Base-by-base conservation (phyloP, 2,888 invertebrate genomes). In the Gisinianus flammeolus region DNA sequence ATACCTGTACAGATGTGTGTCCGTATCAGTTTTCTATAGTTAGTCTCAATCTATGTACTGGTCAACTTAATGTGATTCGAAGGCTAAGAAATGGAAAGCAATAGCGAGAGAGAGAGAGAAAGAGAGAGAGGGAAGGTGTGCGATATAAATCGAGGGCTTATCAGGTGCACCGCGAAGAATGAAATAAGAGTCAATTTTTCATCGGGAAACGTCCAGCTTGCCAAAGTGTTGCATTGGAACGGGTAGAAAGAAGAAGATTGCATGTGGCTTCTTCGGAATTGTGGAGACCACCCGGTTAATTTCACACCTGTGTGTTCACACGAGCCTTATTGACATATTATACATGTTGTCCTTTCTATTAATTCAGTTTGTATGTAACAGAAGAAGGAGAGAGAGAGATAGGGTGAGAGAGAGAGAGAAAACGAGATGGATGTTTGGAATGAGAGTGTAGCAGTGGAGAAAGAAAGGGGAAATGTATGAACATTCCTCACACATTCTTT, bases 231-330 rank as follows among this genome's bases (percentile, higher is more conserved):
- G 24, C 54, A 28, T 19, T 44, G 52, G 66, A 74, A 58, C 35
- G 35, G 69, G 30, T 6, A 44, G 30, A 52, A 6, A 22, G 54
- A 10, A 12, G 56, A 58, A 58, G 72, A 56, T 72, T 72, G 72
- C 72, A 72, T 72, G 62, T 22, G 22, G 67, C 28, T 62, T 62
- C 26, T 62, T 31, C 33, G 28, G 24, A 8, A 70, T 28, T 58
- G 3, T 10, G 73, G 73, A 79, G 82, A 83, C 83, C 83, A 83
- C 83, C 83, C 81, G 81, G 83, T 80, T 81, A 81, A 83, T 80
- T 79, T 81, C 81, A 79, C 83, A 83, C 83, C 81, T 81, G 81
- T 79, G 81, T 74, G 64, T 74, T 64, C 64, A 73, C 73, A 62
- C 64, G 73, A 73, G 74, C 66, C 74, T 74, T 66, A 74, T 74